Base-by-base conservation (phyloP, 2,797 vertebrate genomes). In the Sebastolobus alascanus region DNA sequence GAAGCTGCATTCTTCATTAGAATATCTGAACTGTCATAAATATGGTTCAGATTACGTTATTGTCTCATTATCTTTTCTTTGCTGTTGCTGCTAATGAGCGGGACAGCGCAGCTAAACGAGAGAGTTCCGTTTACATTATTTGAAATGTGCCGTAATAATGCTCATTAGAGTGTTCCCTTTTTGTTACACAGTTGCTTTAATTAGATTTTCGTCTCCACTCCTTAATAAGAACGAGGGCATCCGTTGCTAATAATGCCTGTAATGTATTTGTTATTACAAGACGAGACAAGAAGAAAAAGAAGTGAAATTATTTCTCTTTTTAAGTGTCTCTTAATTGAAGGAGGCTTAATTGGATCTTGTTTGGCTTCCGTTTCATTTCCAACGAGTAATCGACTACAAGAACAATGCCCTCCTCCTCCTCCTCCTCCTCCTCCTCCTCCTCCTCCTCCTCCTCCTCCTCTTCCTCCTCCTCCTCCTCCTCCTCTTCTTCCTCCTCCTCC, bases 201-300 rank as follows among this genome's bases (percentile, higher is more conserved):
- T 95, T 95, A 92, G 87, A 93, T 91, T 86, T 90, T 85, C 35
- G 31, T 76, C 83, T 75, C 81, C 68, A 54, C 75, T 67, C 66
- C 50, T 76, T 89, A 64, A 71, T 77, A 75, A 86, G 87, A 88
- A 84, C 3, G 35, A 84, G 83, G 82, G 87, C 82, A 81, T 88
- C 84, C 82, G 67, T 81, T 1, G 61, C 86, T 91, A 92, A 94
- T 94, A 93, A 95, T 88, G 93, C 86, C 93, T 93, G 93, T 94
- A 93, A 94, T 94, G 91, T 87, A 86, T 95, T 95, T 95, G 94
- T 95, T 94, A 90, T 90, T 93, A 95, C 94, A 92, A 85, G 85
- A 91, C 67, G 82, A 94, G 84, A 95, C 87, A 87, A 77, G 87
- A 79, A 86, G 84, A 83, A 79, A 84, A 90, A 79, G 80, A 90